Base-by-base conservation (phyloP, 2,888 invertebrate species). In the Pristionchus exspectatus region DNA sequence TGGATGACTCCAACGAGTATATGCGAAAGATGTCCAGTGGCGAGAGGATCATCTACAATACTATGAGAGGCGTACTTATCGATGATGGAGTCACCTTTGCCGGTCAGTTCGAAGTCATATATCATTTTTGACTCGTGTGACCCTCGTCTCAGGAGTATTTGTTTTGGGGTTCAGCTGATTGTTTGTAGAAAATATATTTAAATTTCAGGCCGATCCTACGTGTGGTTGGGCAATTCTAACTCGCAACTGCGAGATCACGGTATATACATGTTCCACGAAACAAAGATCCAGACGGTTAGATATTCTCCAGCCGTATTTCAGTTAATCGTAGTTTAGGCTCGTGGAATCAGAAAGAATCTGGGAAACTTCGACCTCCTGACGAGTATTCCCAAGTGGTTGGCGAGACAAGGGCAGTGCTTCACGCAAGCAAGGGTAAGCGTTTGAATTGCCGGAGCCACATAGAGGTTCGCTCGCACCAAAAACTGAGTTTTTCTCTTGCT, bases 371-470 rank as follows among this genome's bases (percentile, higher is more conserved):
- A 92, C 12, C 90, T 90, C 30, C 91, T 94, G 44, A 91, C 91
- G 63, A 93, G 92, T 50, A 93, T 95, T 74, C 95, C 95, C 0
- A 95, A 95, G 91, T 93, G 95, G 91, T 94, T 95, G 93, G 95
- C 95, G 38, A 92, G 95, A 10, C 91, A 95, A 90, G 95, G 95
- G 44, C 95, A 95, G 90, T 95, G 94, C 88, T 95, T 95, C 90
- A 95, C 95, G 7, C 95, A 95, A 81, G 90, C 91, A 16, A 89
- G 87, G 89, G 92, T 92, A 14, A 18, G 77, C 21, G 9, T 0
- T 9, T 14, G 0, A 7, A 9, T 50, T 10, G 3, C 44, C 9
- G 38, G 38, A 38, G 5, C 38, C 5, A 38, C 2, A 38, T 38
- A 2, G 38, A 3, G 38, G 38, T 38, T 38, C 38, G 38, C 38